A percentile compares a stretch with the other conserved stretches of the same genome.
Conservation (phyloP, 2,113 vertebrate genomes). For the Pseudonaja textilis region DNA sequence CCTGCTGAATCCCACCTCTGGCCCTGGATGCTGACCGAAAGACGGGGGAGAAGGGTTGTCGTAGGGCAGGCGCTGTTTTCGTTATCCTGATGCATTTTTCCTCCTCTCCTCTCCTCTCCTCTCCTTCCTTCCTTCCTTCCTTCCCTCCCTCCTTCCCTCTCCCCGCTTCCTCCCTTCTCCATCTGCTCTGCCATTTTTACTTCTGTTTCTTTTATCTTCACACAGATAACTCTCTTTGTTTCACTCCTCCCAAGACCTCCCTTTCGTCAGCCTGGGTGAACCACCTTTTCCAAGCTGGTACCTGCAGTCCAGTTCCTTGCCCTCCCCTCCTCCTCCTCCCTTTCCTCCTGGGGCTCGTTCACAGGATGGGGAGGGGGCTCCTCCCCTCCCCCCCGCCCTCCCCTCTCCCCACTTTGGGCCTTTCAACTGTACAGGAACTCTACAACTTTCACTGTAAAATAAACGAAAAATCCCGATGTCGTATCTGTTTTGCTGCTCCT, state of each 20-base stretch:
- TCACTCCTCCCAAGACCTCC: slow-evolving; percentile 84
- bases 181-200: slow-evolving; percentile 58
- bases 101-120: neutral
- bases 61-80: neutral
- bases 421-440: slow-evolving; percentile 88
- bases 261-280: slow-evolving; percentile 76
- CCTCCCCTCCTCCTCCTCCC: slow-evolving; percentile 63
- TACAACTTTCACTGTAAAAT: slow-evolving; percentile 84
- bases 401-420: slow-evolving; percentile 53
- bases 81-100: neutral
- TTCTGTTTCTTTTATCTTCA: slow-evolving; percentile 75
- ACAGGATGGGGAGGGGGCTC: slow-evolving; percentile 51
- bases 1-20: no score
- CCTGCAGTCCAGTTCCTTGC: slow-evolving; percentile 73
- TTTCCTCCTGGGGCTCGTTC: slow-evolving; percentile 64
- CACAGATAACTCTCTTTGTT: slow-evolving; percentile 95
- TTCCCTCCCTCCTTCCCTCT: neutral
- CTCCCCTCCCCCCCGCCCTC: slow-evolving; percentile 16
- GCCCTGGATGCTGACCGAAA: neutral
- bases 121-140: neutral
- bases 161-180: slow-evolving; percentile 23
- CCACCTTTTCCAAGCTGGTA: slow-evolving; percentile 78
- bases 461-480: slow-evolving; percentile 74
- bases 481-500: slow-evolving; percentile 66
- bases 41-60: neutral